phyloP scores from a whole-genome alignment of 2,797 vertebrate species.

The Ctenosaura bakeri region DNA sequence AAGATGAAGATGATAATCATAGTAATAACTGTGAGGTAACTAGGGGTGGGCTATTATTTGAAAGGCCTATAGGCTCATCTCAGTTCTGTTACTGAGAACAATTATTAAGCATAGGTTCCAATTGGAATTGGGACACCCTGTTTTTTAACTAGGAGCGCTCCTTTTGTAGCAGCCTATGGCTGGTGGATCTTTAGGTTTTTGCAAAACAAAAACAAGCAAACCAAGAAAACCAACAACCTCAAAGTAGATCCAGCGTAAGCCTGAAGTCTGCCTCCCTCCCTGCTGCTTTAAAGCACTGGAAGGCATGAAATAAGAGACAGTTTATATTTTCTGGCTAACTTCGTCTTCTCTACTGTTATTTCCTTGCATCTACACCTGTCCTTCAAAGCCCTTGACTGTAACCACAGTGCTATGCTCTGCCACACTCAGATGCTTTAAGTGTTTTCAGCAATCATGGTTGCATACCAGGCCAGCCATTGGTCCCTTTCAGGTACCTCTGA shows the following conservation, averaged over 20 bases:
- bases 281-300: not conserved
- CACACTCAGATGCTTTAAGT: conserved; percentile 43
- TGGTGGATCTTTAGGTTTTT: not conserved
- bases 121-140: not conserved
- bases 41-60: not conserved
- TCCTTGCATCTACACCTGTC: not conserved
- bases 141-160: too few relatives aligned
- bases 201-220: not conserved
- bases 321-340: not conserved
- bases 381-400: conserved; percentile 42
- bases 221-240: not conserved
- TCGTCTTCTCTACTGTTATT: conserved; percentile 15
- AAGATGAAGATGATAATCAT: too few relatives aligned
- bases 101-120: not conserved
- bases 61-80: not conserved
- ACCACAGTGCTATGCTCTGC: conserved; percentile 45
- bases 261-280: not conserved
- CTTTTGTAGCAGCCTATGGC: not conserved
- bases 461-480: not conserved
- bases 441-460: conserved; percentile 24
- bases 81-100: not conserved
- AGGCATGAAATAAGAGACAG: conserved; percentile 13
- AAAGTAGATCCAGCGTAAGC: not conserved
- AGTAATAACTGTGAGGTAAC: not conserved
- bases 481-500: conserved; percentile 47